Base-by-base conservation (phyloP, 2,113 vertebrate species). In the Salvelinus alpinus region DNA sequence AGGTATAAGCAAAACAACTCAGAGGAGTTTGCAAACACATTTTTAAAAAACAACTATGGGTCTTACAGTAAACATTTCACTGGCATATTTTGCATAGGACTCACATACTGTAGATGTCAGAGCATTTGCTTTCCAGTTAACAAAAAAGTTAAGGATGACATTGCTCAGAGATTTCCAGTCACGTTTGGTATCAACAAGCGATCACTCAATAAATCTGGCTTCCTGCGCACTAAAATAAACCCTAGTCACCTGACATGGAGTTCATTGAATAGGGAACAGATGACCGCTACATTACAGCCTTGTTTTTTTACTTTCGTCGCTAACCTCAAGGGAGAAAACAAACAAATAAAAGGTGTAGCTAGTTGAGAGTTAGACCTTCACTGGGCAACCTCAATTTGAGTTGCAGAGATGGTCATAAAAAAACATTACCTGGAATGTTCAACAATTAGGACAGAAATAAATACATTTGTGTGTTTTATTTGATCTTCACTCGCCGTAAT, bases 231-330 rank as follows among this genome's bases (percentile, higher is more conserved):
- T 51, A 18, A 20, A 70, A 60, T 70, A 3, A 69, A 72, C 69
- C 57, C 2, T 78, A 74, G 73, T 71, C 25, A 62, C 60, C 27
- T 77, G 74, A 72, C 54, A 57, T 54, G 3, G 27, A 65, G 72
- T 65, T 73, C 24, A 78, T 68, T 78, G 70, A 67, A 48, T 73
- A 29, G 24, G 12, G 57, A 44, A 54, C 51, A 66, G 25, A 73
- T 62, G 64, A 72, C 70, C 16, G 14, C 76, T 57, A 44, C 70
- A 29, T 60, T 69, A 27, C 54, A 64, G 71, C 5, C 25, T 47
- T 47, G 22, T 47, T 60, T 7, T 68, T 27, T 29, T 76, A 64
- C n/a, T 74, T 31, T 79, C 18, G 66, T 44, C 11, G 51, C 44
- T 69, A 7, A 69, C n/a, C 60, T 22, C n/a, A n/a, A n/a, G 60